These are phyloP conservation scores for Atethmia centrago DNA, from an alignment of 2,888 invertebrate species.

Conservation along the genomic window DNA sequence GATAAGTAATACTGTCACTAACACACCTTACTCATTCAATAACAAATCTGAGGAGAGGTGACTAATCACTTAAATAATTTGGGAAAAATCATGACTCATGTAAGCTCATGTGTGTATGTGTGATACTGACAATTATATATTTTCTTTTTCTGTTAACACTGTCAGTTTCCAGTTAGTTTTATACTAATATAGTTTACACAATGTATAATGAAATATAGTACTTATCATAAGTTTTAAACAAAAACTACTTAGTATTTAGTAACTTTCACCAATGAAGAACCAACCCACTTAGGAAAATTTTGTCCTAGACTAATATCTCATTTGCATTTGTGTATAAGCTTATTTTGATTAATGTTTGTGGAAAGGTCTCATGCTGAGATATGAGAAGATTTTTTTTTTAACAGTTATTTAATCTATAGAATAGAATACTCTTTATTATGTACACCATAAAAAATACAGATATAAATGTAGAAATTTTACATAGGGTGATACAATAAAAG, in stretches of 20 bases:
- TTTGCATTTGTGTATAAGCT: background rate
- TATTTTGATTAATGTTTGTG: background rate
- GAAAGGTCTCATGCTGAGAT: background rate
- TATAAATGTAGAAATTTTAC: too few species aligned
- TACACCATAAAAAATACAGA: too few species aligned
- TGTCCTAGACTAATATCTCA: background rate
- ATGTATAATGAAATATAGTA: background rate
- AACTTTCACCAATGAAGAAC: background rate
- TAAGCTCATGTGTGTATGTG: too few species aligned
- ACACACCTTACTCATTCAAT: conserved; percentile 17
- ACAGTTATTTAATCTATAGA: conserved; percentile 23
- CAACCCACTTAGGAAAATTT: background rate
- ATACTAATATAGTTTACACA: background rate
- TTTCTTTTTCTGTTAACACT: background rate
- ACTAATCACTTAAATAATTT: conserved; percentile 4
- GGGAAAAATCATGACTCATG: conserved; percentile 6
- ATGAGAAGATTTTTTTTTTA: too few species aligned
- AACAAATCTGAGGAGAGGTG: background rate
- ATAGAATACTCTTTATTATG: too few species aligned
- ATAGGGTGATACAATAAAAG: too few species aligned
- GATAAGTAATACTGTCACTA: conserved; percentile 11
- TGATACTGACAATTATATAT: background rate
- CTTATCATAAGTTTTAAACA: background rate
- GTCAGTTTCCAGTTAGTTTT: background rate
- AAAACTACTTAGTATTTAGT: background rate